Base-by-base conservation (phyloP, 2,797 vertebrate genomes). In the Ceyx erithaca region DNA sequence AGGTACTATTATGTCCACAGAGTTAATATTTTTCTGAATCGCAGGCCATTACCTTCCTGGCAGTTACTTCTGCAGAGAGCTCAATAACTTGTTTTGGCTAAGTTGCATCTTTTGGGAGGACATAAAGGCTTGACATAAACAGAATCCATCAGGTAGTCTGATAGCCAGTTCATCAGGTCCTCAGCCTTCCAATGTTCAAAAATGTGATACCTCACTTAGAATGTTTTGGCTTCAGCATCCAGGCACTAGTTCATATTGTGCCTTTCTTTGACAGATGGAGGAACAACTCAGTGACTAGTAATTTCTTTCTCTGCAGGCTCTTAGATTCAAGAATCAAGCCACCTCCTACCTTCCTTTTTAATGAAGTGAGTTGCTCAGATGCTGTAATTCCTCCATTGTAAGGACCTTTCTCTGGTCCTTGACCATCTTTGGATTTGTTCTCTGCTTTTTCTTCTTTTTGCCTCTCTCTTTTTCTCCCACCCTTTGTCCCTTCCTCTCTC, bases 81-180 rank as follows among this genome's bases (percentile, higher is more conserved):
- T 67, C 51, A 41, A 14, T 54, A 59, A 57, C 67, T 83, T 59
- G 58, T 35, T 86, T 85, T 88, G 87, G 83, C 57, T 64, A 61
- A 63, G 31, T 4, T 72, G 61, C 33, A 2, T 22, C 33, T 91
- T 90, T 80, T 79, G 68, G 78, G 89, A 92, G 52, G 61, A 51
- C 80, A 81, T 72, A 33, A 59, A 86, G 54, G 67, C 80, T 85
- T 84, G 80, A 70, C 37, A 49, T 35, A 75, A 75, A 89, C 77
- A 93, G 70, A 86, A 86, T 86, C 80, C 80, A 73, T 68, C 55
- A 84, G 57, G 30, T 80, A 90, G 87, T 91, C 57, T 80, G 73
- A 76, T 77, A 59, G 80, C 21, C 86, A 62, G 33, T 94, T 81
- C 87, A 63, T 57, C 70, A 67, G 85, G 87, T 73, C 83, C 86